These are phyloP conservation scores for Haliaeetus leucogaster DNA, from an alignment of 2,113 vertebrate genomes.

Conservation along the genomic window DNA sequence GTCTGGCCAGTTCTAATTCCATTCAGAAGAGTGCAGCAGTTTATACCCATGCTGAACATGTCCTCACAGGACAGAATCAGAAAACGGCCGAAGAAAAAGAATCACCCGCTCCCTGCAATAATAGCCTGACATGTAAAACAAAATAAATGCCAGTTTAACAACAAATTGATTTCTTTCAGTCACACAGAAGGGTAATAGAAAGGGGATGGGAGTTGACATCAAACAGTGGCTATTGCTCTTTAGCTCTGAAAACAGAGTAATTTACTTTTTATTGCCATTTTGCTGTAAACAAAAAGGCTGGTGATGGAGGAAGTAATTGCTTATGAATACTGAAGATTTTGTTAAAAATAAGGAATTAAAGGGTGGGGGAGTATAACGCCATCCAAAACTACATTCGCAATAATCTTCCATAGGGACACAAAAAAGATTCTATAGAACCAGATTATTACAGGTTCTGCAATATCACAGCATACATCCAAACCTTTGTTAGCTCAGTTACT, in stretches of 20 bases:
- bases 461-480: neutral
- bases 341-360: neutral
- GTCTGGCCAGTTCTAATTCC: neutral
- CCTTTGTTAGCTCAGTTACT: neutral
- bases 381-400: neutral
- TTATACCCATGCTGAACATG: neutral
- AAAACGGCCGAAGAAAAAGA: neutral
- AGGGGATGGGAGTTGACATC: neutral
- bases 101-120: neutral
- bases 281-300: neutral
- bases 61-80: neutral
- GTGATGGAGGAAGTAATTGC: neutral
- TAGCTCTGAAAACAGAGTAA: neutral
- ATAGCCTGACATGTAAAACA: neutral
- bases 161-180: neutral
- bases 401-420: neutral
- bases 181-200: neutral
- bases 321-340: neutral
- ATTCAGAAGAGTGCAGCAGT: constrained; percentile 44
- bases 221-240: neutral
- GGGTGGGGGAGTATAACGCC: fast-evolving
- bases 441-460: neutral
- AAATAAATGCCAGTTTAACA: neutral
- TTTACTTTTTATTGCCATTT: neutral
- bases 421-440: neutral